These are phyloP conservation scores for Rhagologus leucostigma DNA, from an alignment of 2,113 vertebrate genomes.

Conservation along the genomic window DNA sequence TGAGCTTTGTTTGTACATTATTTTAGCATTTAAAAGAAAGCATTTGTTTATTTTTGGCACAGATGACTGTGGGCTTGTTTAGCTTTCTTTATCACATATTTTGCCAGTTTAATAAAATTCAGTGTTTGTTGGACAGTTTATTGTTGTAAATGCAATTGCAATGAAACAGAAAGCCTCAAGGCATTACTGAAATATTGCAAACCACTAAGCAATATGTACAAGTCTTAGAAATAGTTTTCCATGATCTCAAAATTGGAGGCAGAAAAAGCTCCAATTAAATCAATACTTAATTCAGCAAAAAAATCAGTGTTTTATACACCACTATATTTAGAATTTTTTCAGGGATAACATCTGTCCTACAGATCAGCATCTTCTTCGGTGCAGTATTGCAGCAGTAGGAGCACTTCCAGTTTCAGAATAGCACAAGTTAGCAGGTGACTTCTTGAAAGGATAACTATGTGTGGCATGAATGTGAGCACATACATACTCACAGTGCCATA, in stretches of 20 bases:
- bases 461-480: slow-evolving; percentile 45
- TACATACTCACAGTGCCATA: slow-evolving; percentile 28
- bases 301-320: neutral
- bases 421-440: slow-evolving; percentile 41
- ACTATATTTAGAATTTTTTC: neutral
- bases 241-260: slow-evolving; percentile 10
- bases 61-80: neutral
- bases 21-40: slow-evolving; percentile 29
- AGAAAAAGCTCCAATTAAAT: slow-evolving; percentile 43
- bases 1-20: neutral
- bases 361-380: slow-evolving; percentile 1
- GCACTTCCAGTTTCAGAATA: neutral
- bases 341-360: slow-evolving; percentile 27
- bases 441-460: slow-evolving; percentile 52
- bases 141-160: slow-evolving; percentile 35
- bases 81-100: slow-evolving; percentile 35
- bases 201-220: slow-evolving; percentile 20
- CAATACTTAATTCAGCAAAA: slow-evolving; percentile 22
- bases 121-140: slow-evolving; percentile 45
- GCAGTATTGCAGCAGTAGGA: neutral
- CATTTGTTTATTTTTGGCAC: slow-evolving; percentile 44
- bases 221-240: neutral
- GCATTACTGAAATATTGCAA: slow-evolving; percentile 32
- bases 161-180: slow-evolving; percentile 48
- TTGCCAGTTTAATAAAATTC: slow-evolving; percentile 58